Evolutionary conservation across 2,797 vertebrate genomes (phyloP).

Genomic region (Neosilurus mollespiculum): DNA sequence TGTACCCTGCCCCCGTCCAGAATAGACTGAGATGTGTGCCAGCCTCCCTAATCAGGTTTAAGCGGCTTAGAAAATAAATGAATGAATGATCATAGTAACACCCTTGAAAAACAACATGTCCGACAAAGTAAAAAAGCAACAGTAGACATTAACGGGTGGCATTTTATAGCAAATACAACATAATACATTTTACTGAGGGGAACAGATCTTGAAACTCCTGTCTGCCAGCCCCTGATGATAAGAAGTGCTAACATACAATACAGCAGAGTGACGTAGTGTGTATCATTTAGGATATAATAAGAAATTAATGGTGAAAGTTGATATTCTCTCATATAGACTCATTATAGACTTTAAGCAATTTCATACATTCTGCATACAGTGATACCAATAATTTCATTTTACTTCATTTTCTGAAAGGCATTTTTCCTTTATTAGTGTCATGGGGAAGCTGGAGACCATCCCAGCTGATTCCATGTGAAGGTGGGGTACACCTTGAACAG

Average conservation of each 20-base stretch:
- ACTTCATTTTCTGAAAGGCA: too few relatives aligned
- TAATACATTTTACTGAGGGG: background rate
- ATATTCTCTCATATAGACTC: too few relatives aligned
- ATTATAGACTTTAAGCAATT: background rate
- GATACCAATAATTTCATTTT: too few relatives aligned
- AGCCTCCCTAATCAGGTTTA: too few relatives aligned
- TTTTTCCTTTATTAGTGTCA: too few relatives aligned
- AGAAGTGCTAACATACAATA: background rate
- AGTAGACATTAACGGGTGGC: background rate
- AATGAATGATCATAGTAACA: too few relatives aligned
- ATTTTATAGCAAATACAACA: background rate
- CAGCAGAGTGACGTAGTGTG: background rate
- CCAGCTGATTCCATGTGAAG: too few relatives aligned
- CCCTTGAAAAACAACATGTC: background rate
- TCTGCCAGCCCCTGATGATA: background rate
- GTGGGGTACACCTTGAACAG: too few relatives aligned
- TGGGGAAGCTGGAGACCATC: too few relatives aligned
- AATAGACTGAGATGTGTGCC: too few relatives aligned
- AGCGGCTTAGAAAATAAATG: too few relatives aligned
- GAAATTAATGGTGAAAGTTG: background rate
- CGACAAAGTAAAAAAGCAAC: background rate
- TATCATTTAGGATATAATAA: background rate
- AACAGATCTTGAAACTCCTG: background rate
- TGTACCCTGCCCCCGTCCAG: too few relatives aligned
- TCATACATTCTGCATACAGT: background rate